These are phyloP conservation scores for Pocillopora meandrina DNA, from an alignment of 92 coral and sea anemone species.

Conservation along the genomic window DNA sequence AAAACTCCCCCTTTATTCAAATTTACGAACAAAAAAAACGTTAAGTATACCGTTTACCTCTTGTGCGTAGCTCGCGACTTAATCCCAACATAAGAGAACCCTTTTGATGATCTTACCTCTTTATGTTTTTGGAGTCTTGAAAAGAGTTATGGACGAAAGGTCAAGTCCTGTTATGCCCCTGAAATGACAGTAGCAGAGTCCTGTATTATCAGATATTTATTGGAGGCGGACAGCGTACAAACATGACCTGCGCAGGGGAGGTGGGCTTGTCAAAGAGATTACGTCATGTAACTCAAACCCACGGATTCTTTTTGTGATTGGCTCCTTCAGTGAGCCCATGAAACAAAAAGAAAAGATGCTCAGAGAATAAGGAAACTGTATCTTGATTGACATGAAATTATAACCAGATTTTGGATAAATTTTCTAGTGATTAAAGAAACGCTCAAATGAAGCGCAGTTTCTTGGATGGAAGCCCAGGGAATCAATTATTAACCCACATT, in stretches of 20 bases:
- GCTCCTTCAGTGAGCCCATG: background rate
- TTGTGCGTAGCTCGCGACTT: too few relatives aligned
- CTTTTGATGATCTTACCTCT: background rate
- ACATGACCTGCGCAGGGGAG: slow-evolving; percentile 22
- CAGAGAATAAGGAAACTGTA: background rate
- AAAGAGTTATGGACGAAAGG: slow-evolving; percentile 17
- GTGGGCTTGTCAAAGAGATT: slow-evolving; percentile 5
- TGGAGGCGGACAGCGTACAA: background rate
- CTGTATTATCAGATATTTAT: slow-evolving; percentile 8
- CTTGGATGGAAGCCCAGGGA: background rate
- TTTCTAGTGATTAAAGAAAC: background rate
- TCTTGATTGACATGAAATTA: background rate
- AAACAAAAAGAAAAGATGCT: background rate
- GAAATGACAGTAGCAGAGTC: background rate
- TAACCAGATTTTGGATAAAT: background rate
- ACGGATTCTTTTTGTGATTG: background rate
- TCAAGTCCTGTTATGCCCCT: slow-evolving; percentile 13
- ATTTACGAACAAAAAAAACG: background rate
- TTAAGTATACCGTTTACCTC: background rate
- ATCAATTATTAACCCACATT: slow-evolving; percentile 11
- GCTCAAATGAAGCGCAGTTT: background rate
- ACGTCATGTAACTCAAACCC: slow-evolving; percentile 31
- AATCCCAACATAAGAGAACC: background rate
- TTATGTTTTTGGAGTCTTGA: background rate
- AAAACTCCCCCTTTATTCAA: background rate